A percentile compares a stretch with the other conserved stretches of the same genome.
Conservation (phyloP, 2,888 invertebrate genomes). For the Tetranychus truncatus region DNA sequence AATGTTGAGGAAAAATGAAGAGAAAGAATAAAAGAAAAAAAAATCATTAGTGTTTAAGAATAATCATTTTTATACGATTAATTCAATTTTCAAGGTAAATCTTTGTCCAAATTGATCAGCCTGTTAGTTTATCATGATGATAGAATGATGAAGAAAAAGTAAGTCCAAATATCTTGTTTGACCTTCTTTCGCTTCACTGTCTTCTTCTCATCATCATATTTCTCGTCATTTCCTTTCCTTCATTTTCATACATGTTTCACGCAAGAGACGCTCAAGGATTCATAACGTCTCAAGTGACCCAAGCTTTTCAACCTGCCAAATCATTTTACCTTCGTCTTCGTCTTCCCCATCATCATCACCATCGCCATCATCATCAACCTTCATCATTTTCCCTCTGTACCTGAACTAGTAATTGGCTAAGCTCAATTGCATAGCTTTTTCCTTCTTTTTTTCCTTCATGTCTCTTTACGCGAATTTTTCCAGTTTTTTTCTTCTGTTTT, state of each 20-base stretch:
- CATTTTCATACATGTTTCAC: not conserved
- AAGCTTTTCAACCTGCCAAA: not conserved
- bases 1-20: too few species aligned
- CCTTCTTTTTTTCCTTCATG: not conserved
- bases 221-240: not conserved
- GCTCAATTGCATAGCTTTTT: not conserved
- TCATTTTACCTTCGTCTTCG: constrained; percentile 1
- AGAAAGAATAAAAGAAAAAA: too few species aligned
- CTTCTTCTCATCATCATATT: not conserved
- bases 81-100: too few species aligned
- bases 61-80: too few species aligned
- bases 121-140: too few species aligned
- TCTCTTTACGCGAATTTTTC: not conserved
- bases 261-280: not conserved
- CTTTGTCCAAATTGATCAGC: too few species aligned
- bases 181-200: constrained; percentile 1
- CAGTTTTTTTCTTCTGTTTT: not conserved
- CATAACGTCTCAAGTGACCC: not conserved
- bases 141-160: not conserved
- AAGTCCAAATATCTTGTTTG: not conserved
- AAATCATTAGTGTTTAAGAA: too few species aligned
- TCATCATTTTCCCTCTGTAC: not conserved
- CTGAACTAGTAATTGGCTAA: not conserved
- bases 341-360: not conserved
- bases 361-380: not conserved